Evolutionary conservation across 2,888 invertebrate genomes (phyloP), one percentile per base, ranked within the genome.

Genomic region (Cecidostiba fungosa): DNA sequence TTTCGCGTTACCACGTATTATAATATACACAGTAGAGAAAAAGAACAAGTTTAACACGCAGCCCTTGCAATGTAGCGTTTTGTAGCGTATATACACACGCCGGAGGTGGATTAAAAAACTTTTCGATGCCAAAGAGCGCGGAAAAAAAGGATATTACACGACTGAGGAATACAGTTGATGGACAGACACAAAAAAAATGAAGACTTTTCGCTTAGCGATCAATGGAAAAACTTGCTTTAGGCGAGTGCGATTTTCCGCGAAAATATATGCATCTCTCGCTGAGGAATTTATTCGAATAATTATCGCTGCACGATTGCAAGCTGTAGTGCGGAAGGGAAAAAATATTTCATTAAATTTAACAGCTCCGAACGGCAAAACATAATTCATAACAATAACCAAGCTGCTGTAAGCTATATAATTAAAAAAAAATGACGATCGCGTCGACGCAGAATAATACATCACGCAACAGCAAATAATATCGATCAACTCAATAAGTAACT

Each of bases 271-370:
- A 54, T 54, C 54, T 3, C 54, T 54, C 54, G 16, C 43, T 12
- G 43, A 43, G 43, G 54, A 54, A 54, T 54, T 54, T 54, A 19
- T n/a, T 54, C n/a, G n/a, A n/a, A n/a, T 54, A n/a, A 16, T 54
- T n/a, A n/a, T 54, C 12, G 43, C 43, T 1, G 10, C 54, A 54
- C 54, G 54, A 54, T 19, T 54, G 16, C 19, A 54, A 69, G 62
- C 23, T 69, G 47, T 39, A 47, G 39, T 12, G 62, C 23, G 43
- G 66, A 43, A 14, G 62, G 29, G 47, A 29, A 23, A 23, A 43
- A 72, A 73, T 73, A 59, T 80, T 80, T 73, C 80, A 62, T 80
- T 80, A 43, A 80, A 80, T 59, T 73, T 59, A 73, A 80, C 29
- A 54, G 19, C 8, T 72, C 47, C 8, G 36, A 80, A 54, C 32